A percentile compares a stretch with the other conserved stretches of the same genome.
phyloP scores from a whole-genome alignment of 2,797 vertebrate species.

The Petrocephalus schoutedeni region DNA sequence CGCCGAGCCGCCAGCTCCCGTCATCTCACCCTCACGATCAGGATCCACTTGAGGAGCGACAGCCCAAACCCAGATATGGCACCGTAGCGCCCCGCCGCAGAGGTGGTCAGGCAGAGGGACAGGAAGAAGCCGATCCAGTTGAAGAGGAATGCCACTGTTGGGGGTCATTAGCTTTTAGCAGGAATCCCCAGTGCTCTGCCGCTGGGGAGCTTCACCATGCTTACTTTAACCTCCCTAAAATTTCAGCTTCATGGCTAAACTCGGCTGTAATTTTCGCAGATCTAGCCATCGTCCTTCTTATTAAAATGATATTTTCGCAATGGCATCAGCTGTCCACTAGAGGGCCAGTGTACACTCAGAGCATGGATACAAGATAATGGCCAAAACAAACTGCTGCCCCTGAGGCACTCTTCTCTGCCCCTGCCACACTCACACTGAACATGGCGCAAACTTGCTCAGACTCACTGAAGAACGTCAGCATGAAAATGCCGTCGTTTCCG shows the following conservation, averaged over 20 bases:
- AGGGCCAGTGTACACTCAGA: background rate
- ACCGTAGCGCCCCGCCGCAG: constrained; percentile 90
- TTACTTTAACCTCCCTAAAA: background rate
- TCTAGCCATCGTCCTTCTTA: background rate
- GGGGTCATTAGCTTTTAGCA: background rate
- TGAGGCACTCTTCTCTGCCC: too few species aligned
- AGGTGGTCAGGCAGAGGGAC: constrained; percentile 96
- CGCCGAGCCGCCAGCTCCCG: background rate
- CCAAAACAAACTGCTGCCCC: background rate
- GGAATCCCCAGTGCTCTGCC: too few species aligned
- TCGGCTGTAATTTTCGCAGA: background rate
- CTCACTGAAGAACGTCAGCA: constrained; percentile 98
- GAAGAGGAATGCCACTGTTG: constrained; percentile 94
- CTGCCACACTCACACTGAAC: background rate
- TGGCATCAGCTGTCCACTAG: background rate
- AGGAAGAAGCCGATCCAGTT: constrained; percentile 99
- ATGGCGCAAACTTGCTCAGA: constrained; percentile 29
- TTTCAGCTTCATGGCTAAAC: background rate
- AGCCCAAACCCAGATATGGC: constrained; percentile 96
- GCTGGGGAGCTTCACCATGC: background rate
- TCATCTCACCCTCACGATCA: constrained; percentile 84
- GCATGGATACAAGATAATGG: background rate
- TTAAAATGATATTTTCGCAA: background rate
- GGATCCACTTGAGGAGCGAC: constrained; percentile 96
- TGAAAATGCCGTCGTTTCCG: constrained; percentile 97